A percentile compares a stretch with the other conserved stretches of the same genome.
Conservation (phyloP, 2,113 vertebrate genomes). For the Eleginops maclovinus region DNA sequence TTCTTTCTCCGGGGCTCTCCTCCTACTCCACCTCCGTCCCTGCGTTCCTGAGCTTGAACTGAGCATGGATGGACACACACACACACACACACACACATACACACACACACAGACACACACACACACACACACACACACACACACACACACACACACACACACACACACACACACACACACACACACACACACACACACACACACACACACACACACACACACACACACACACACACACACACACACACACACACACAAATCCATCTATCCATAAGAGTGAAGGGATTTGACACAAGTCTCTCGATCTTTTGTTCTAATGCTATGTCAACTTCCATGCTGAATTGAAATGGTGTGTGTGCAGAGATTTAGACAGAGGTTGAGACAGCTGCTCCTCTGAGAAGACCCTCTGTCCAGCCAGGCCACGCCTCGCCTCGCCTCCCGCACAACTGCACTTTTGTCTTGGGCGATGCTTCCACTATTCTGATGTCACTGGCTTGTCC, state of each 20-base stretch:
- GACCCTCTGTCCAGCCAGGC: conserved; percentile 78
- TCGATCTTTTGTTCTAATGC: conserved; percentile 62
- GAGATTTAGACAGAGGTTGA: conserved; percentile 77
- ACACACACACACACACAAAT: conserved; percentile 18
- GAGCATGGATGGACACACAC: conserved; percentile 24
- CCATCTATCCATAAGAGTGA: conserved; percentile 25
- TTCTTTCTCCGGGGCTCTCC: conserved; percentile 68
- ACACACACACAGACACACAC: conserved; percentile 37
- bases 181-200: conserved; percentile 26
- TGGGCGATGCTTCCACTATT: conserved; percentile 66
- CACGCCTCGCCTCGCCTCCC: conserved; percentile 69
- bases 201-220: conserved; percentile 3
- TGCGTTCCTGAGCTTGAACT: conserved; percentile 73
- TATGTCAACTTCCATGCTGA: conserved; percentile 62
- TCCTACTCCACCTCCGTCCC: conserved; percentile 82
- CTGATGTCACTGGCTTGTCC: conserved; percentile 82
- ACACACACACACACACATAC: conserved; percentile 13
- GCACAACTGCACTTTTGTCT: conserved; percentile 83
- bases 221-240: conserved; percentile 19
- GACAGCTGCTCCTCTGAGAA: conserved; percentile 67
- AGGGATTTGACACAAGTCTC: conserved; percentile 62
- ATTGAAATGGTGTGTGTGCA: conserved; percentile 60
- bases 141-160: neutral
- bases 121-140: neutral
- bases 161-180: conserved; percentile 3